Evolutionary conservation across 1,140 invertebrate genomes (phyloP).

Genomic region (Drosophila lini): DNA sequence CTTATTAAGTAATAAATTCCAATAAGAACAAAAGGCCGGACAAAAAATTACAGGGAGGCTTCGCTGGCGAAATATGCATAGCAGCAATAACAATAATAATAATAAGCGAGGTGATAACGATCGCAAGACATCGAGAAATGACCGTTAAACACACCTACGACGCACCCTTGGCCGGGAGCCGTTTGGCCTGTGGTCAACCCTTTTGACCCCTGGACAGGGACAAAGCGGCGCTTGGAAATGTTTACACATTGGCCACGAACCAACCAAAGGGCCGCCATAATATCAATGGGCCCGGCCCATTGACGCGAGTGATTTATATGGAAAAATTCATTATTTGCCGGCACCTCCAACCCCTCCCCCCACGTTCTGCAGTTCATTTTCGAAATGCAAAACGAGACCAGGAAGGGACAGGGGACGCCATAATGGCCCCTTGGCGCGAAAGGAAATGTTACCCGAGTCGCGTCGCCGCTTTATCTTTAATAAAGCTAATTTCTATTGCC

Average conservation of each 20-base stretch:
- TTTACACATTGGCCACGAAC: slow-evolving; percentile 47
- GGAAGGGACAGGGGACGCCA: background rate
- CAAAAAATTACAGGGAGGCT: slow-evolving; percentile 34
- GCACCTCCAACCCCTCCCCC: slow-evolving; percentile 10
- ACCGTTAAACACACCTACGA: slow-evolving; percentile 80
- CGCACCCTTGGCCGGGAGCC: slow-evolving; percentile 21
- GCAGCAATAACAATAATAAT: slow-evolving; percentile 70
- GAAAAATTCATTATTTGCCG: slow-evolving; percentile 79
- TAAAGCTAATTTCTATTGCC: slow-evolving; percentile 79
- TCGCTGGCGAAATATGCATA: slow-evolving; percentile 53
- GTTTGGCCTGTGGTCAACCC: slow-evolving; percentile 43
- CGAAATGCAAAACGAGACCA: slow-evolving; percentile 64
- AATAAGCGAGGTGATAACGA: slow-evolving; percentile 74
- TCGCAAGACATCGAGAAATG: slow-evolving; percentile 81
- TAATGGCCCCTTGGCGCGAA: slow-evolving; percentile 69
- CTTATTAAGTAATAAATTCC: slow-evolving; percentile 83
- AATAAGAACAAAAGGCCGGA: slow-evolving; percentile 68
- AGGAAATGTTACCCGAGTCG: slow-evolving; percentile 61
- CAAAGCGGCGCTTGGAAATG: slow-evolving; percentile 56
- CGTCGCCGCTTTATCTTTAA: slow-evolving; percentile 73
- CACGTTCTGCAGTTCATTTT: slow-evolving; percentile 53
- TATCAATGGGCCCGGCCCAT: slow-evolving; percentile 75
- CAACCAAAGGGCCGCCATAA: slow-evolving; percentile 13
- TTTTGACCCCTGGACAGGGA: slow-evolving; percentile 52
- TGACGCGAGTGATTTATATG: slow-evolving; percentile 80